phyloP scores from a whole-genome alignment of 2,113 vertebrate genomes.

The Ciconia maguari region DNA sequence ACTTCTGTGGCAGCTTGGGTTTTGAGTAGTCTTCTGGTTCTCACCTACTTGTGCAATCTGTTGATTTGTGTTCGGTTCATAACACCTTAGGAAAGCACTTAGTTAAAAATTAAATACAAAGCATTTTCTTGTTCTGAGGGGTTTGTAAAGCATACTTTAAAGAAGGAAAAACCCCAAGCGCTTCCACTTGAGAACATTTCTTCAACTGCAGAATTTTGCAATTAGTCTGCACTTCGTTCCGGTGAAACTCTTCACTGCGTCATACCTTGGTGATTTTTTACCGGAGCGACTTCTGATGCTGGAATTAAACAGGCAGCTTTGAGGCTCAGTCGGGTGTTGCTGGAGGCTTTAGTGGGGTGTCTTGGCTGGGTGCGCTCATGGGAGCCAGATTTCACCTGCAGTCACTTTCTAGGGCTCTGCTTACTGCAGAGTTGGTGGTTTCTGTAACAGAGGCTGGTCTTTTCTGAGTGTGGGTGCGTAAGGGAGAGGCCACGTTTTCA shows the following conservation, averaged over 20 bases:
- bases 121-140: neutral
- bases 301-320: neutral
- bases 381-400: neutral
- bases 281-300: neutral
- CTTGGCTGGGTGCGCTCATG: rapidly evolving
- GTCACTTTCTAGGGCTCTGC: neutral
- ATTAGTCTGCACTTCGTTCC: neutral
- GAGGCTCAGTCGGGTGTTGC: neutral
- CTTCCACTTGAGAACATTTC: neutral
- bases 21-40: neutral
- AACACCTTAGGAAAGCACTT: constrained; percentile 16
- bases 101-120: constrained; percentile 12
- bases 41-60: neutral
- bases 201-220: neutral
- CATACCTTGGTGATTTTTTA: neutral
- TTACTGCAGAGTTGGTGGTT: neutral
- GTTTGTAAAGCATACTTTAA: constrained; percentile 2
- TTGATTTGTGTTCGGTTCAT: neutral
- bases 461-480: neutral
- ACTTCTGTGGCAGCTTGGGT: neutral
- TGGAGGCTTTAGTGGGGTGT: neutral
- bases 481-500: neutral
- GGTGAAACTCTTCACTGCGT: neutral
- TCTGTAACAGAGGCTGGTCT: neutral
- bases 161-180: neutral